Evolutionary conservation across 2,797 vertebrate genomes (phyloP).

Genomic region (Lerista edwardsae): DNA sequence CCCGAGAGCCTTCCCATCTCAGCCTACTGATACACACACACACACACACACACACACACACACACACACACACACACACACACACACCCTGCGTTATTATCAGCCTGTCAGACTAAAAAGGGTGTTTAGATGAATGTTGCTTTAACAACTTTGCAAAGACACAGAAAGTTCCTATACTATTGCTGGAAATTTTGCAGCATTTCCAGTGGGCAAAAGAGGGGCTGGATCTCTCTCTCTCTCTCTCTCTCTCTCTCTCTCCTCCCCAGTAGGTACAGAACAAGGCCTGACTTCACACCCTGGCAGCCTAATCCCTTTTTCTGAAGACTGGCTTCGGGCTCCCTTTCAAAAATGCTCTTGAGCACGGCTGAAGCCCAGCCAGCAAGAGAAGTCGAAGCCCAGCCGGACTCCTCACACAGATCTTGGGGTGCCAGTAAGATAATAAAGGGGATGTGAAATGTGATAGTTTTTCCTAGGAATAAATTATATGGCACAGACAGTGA

Average conservation of each 20-base stretch:
- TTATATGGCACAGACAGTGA: slow-evolving; percentile 58
- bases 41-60: slow-evolving; percentile 14
- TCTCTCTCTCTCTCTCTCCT: too few relatives aligned
- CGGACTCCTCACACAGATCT: slow-evolving; percentile 60
- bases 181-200: slow-evolving; percentile 15
- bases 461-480: slow-evolving; percentile 55
- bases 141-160: slow-evolving; percentile 19
- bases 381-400: slow-evolving; percentile 36
- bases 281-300: not conserved
- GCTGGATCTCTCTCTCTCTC: not conserved
- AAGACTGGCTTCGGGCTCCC: slow-evolving; percentile 33
- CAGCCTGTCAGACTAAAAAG: slow-evolving; percentile 33
- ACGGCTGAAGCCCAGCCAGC: slow-evolving; percentile 21
- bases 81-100: slow-evolving; percentile 12
- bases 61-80: slow-evolving; percentile 5
- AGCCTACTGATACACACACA: slow-evolving; percentile 7
- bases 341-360: slow-evolving; percentile 46
- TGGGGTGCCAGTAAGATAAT: slow-evolving; percentile 68
- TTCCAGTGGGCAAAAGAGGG: not conserved
- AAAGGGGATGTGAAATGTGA: slow-evolving; percentile 66
- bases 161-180: not conserved
- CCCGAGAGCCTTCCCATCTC: slow-evolving; percentile 21
- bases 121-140: slow-evolving; percentile 5
- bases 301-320: slow-evolving; percentile 5
- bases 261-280: not conserved